Conservation (phyloP, 2,797 vertebrate species). For the Mastacembelus armatus region DNA sequence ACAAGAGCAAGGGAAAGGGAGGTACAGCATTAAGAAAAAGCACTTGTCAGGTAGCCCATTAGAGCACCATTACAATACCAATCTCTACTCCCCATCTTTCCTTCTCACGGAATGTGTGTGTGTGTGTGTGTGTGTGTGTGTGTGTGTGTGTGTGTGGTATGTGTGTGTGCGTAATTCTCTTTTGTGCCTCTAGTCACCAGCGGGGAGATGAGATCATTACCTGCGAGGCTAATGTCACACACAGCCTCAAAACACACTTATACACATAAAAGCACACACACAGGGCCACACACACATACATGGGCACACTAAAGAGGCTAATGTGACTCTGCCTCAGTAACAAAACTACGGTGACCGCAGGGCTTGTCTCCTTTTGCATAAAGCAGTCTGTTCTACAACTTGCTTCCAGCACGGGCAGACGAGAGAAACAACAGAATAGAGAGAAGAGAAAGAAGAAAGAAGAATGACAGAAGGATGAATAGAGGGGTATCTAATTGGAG, state of each 20-base stretch:
- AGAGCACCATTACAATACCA: conserved; percentile 78
- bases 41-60: conserved; percentile 78
- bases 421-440: conserved; percentile 51
- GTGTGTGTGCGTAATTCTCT: conserved; percentile 48
- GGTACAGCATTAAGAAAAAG: conserved; percentile 74
- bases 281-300: conserved; percentile 23
- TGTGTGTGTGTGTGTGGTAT: conserved; percentile 32
- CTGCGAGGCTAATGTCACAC: conserved; percentile 75
- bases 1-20: conserved; percentile 8
- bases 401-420: conserved; percentile 46
- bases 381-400: conserved; percentile 68
- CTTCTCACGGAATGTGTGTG: conserved; percentile 48
- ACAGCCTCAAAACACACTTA: conserved; percentile 50
- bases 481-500: conserved; percentile 69
- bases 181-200: conserved; percentile 69
- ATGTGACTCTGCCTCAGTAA: conserved; percentile 64
- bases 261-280: conserved; percentile 4
- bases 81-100: conserved; percentile 71
- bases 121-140: conserved; percentile 39
- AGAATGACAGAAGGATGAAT: conserved; percentile 55
- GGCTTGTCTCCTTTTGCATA: conserved; percentile 68
- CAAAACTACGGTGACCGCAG: conserved; percentile 58
- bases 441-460: conserved; percentile 39
- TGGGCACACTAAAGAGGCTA: conserved; percentile 62
- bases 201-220: conserved; percentile 81